Conservation (phyloP, 2,797 vertebrate species). For the Lepus townsendii region DNA sequence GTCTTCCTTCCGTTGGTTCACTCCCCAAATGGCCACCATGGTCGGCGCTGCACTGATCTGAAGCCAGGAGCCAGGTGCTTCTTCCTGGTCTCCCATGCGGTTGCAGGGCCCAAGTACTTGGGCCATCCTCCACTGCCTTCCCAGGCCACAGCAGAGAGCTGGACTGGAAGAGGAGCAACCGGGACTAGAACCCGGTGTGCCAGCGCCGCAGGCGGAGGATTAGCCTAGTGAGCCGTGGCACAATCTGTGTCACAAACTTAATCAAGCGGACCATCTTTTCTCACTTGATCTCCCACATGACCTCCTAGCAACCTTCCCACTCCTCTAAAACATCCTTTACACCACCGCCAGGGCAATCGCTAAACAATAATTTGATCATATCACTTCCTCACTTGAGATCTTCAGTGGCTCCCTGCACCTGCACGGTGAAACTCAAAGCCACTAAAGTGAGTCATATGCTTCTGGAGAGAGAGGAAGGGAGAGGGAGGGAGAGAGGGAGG, state of each 20-base stretch:
- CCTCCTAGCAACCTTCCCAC: neutral
- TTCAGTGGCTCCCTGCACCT: neutral
- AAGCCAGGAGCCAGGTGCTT: too few relatives aligned
- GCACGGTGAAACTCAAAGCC: neutral
- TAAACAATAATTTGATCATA: neutral
- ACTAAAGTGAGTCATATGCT: neutral
- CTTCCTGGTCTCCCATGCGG: too few relatives aligned
- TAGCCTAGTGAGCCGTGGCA: too few relatives aligned
- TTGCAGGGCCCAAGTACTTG: too few relatives aligned
- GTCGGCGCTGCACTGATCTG: too few relatives aligned
- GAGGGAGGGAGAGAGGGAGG: neutral
- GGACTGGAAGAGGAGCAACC: too few relatives aligned
- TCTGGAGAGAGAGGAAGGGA: neutral
- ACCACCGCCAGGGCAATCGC: neutral
- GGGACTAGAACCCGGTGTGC: too few relatives aligned
- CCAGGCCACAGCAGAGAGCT: too few relatives aligned
- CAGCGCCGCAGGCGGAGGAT: too few relatives aligned
- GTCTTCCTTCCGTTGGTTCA: too few relatives aligned
- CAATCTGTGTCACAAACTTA: neutral
- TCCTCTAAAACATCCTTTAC: neutral
- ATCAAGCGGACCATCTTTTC: neutral
- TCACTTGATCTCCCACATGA: neutral
- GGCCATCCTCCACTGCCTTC: too few relatives aligned
- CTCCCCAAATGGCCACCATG: too few relatives aligned
- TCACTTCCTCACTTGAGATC: neutral